phyloP scores from a whole-genome alignment of 2,888 invertebrate genomes.

The Cephus sareptanus region DNA sequence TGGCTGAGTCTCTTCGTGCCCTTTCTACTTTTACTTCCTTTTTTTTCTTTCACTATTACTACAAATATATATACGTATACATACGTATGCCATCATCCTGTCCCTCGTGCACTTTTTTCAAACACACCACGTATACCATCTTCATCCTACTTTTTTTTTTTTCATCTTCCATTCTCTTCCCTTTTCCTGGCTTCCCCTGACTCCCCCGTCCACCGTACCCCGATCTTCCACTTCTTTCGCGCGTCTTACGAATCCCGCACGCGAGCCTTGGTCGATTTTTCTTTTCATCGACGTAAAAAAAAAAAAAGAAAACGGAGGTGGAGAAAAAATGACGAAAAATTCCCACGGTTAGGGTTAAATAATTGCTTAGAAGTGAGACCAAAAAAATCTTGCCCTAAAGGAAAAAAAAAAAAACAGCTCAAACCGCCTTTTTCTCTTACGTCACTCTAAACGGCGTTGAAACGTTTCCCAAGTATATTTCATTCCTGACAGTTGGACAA shows the following conservation, averaged over 20 bases:
- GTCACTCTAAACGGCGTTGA: neutral
- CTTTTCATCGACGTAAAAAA: neutral
- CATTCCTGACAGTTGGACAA: neutral
- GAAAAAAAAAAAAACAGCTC: neutral
- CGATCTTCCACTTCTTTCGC: neutral
- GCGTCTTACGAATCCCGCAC: neutral
- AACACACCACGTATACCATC: neutral
- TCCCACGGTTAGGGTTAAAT: neutral
- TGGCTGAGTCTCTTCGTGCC: slow-evolving; percentile 12
- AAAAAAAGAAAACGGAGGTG: too few species aligned
- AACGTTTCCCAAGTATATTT: neutral
- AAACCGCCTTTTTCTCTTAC: neutral
- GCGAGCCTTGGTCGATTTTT: neutral
- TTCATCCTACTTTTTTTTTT: neutral
- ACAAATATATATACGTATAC: too few species aligned
- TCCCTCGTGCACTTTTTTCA: neutral
- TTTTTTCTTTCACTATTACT: neutral
- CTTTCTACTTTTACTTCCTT: neutral
- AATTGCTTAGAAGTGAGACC: neutral
- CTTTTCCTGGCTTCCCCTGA: neutral
- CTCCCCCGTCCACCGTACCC: too few species aligned
- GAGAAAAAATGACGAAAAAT: neutral
- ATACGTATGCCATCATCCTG: neutral
- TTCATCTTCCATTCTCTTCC: neutral
- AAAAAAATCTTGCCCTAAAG: neutral